A percentile compares a stretch with the other conserved stretches of the same genome.
phyloP scores from a whole-genome alignment of 2,888 invertebrate genomes.

The Gortyna flavago region DNA sequence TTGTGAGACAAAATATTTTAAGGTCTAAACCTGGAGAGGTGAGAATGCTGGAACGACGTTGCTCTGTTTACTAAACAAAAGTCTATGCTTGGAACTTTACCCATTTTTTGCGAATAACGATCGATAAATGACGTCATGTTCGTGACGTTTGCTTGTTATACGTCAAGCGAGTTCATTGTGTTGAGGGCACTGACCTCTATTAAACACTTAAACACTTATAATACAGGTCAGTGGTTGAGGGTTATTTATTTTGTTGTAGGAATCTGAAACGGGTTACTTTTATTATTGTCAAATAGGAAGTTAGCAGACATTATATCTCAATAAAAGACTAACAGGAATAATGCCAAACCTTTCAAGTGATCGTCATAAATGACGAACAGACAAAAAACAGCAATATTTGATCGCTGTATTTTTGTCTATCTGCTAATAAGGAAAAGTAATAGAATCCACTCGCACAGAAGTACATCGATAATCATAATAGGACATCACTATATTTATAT shows the following conservation, averaged over 20 bases:
- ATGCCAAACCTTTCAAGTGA: not conserved
- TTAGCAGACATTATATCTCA: not conserved
- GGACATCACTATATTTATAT: constrained; percentile 14
- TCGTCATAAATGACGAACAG: not conserved
- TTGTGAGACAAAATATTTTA: constrained; percentile 2
- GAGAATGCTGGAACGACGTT: not conserved
- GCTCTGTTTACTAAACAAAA: constrained; percentile 11
- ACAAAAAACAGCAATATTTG: not conserved
- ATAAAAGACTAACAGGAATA: not conserved
- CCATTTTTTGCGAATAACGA: not conserved
- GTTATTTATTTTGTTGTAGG: not conserved
- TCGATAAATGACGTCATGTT: constrained; percentile 6
- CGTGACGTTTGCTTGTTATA: not conserved
- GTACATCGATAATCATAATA: not conserved
- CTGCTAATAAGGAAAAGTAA: not conserved
- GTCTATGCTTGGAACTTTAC: not conserved
- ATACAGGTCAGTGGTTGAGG: too few relatives aligned
- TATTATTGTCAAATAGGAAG: not conserved
- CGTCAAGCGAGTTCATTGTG: not conserved
- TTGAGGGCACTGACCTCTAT: too few relatives aligned
- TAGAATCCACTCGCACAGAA: not conserved
- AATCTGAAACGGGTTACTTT: not conserved
- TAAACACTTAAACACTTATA: too few relatives aligned
- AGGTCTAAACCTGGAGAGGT: not conserved
- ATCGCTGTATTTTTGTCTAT: not conserved